A percentile compares a stretch with the other conserved stretches of the same genome.
These are phyloP conservation scores for Athripsodes cinereus DNA, from an alignment of 2,888 invertebrate species.

Conservation along the genomic window DNA sequence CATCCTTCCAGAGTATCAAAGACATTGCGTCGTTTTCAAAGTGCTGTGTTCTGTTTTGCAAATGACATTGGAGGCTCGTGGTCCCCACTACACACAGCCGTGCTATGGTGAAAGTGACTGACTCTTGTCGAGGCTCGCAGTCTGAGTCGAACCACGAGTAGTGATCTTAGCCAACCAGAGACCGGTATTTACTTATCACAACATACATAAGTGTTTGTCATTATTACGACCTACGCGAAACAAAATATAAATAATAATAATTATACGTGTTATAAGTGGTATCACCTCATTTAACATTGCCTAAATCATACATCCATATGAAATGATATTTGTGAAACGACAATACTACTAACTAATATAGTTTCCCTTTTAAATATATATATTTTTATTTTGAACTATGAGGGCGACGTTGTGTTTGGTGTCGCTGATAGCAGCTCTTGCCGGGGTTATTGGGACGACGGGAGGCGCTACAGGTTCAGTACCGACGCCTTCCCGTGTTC, in stretches of 20 bases:
- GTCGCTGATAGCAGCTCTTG: background rate
- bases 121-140: slow-evolving; percentile 5
- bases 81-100: slow-evolving; percentile 7
- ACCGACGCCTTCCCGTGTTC: slow-evolving; percentile 31
- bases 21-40: background rate
- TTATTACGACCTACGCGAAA: slow-evolving; percentile 3
- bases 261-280: background rate
- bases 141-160: slow-evolving; percentile 9
- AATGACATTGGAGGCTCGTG: slow-evolving; percentile 11
- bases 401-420: slow-evolving; percentile 30
- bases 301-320: background rate
- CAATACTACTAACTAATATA: background rate
- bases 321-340: background rate
- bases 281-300: background rate
- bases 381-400: slow-evolving; percentile 3
- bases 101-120: slow-evolving; percentile 12
- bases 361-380: background rate
- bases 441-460: slow-evolving; percentile 26
- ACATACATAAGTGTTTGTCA: background rate
- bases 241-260: slow-evolving; percentile 1
- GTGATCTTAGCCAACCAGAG: background rate
- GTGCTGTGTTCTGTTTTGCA: slow-evolving; percentile 4
- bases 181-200: background rate
- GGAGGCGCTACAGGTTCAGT: slow-evolving; percentile 37
- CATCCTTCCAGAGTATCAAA: background rate